phyloP scores from a whole-genome alignment of 2,113 vertebrate species.

The Sarotherodon lohbergeri region DNA sequence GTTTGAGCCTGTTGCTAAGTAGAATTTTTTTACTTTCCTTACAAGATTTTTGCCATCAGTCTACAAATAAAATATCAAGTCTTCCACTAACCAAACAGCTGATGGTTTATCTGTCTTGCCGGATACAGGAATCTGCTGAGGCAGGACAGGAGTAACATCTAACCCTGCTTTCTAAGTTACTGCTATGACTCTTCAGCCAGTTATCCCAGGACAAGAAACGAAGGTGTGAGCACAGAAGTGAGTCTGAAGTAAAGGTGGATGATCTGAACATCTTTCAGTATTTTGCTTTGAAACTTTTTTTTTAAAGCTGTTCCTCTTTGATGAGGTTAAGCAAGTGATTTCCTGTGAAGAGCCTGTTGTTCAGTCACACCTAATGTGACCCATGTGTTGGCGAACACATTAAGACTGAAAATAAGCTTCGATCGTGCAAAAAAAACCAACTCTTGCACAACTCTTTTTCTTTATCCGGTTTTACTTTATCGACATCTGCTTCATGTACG shows the following conservation, averaged over 20 bases:
- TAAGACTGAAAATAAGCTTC: slow-evolving; percentile 14
- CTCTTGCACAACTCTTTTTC: slow-evolving; percentile 44
- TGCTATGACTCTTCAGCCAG: not conserved
- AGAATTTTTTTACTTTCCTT: not conserved
- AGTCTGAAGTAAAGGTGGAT: not conserved
- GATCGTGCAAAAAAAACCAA: not conserved
- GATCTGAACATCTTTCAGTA: not conserved
- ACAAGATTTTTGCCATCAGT: not conserved
- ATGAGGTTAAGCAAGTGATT: not conserved
- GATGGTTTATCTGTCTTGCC: not conserved
- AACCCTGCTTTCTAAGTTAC: not conserved
- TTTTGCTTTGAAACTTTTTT: not conserved
- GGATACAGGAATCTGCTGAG: not conserved
- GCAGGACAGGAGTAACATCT: not conserved
- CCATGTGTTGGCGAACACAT: slow-evolving; percentile 29
- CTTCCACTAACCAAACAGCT: not conserved
- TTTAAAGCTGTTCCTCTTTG: not conserved
- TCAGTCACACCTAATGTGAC: slow-evolving; percentile 1
- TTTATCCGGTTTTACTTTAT: slow-evolving; percentile 24
- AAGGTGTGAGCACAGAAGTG: not conserved
- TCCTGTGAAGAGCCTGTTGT: not conserved
- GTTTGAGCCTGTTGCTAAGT: not conserved
- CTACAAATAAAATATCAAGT: not conserved
- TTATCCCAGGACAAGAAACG: not conserved
- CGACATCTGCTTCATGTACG: slow-evolving; percentile 51